Evolutionary conservation across 1,140 invertebrate species (phyloP), one percentile per base, ranked within the genome.

Genomic region (Drosophila santomea): DNA sequence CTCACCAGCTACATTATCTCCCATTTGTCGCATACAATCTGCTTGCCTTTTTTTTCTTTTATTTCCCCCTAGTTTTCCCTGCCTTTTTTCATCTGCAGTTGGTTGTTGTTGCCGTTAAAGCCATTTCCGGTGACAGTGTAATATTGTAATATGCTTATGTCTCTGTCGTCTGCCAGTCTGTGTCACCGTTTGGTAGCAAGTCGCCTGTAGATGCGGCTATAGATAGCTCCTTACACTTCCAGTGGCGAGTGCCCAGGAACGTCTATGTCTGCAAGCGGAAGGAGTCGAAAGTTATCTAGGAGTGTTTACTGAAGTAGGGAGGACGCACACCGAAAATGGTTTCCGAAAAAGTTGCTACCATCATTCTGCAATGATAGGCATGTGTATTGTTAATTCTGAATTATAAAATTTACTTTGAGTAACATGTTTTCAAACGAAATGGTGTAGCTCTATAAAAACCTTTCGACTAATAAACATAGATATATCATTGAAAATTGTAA

Each of bases 121-220:
- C 79, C 72, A 89, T 78, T 89, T 88, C 84, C 84, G 84, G 84
- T 88, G 84, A 88, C 84, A 88, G 84, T 82, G 84, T 88, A 89
- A 88, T 88, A 88, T 88, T 89, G 84, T 88, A 88, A 88, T 88
- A 88, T 88, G 84, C 84, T 88, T 88, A 88, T 88, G 84, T 88
- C 84, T 84, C 77, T 78, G 74, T 66, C 74, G 58, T 71, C 68
- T 71, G 43, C 32, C 17, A 80, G 76, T 80, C 72, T 78, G 60
- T 73, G 61, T 80, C 58, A 78, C 68, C 77, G 57, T 71, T 58
- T 57, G 59, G 60, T 43, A 54, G 50, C 41, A 58, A 54, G 52
- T 58, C 54, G 52, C 11, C 61, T 20, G 52, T 75, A 66, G 54
- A 75, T 74, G 51, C 47, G 63, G 47, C 74, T 59, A 72, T 68